phyloP scores from a whole-genome alignment of 1,140 invertebrate species.

The Rhopalosiphum padi region DNA sequence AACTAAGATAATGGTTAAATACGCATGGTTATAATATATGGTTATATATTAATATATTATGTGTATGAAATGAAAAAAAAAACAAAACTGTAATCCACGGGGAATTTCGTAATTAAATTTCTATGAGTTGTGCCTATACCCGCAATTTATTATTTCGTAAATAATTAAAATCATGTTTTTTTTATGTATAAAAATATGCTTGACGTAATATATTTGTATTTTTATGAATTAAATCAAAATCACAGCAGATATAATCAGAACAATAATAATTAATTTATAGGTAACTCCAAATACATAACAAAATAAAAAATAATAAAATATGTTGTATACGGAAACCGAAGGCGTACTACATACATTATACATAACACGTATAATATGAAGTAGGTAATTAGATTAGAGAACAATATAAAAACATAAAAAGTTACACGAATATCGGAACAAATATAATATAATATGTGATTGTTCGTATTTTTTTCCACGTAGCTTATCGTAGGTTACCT shows the following conservation, averaged over 20 bases:
- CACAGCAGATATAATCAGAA: not conserved
- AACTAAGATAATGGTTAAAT: too few relatives aligned
- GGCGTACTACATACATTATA: not conserved
- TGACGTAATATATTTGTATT: not conserved
- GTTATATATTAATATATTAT: too few relatives aligned
- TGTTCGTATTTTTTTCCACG: not conserved
- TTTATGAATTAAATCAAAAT: not conserved
- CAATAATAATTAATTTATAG: not conserved
- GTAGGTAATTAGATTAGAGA: not conserved
- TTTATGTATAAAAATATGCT: not conserved
- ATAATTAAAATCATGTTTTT: not conserved
- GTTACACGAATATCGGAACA: too few relatives aligned
- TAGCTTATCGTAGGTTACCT: not conserved
- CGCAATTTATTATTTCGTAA: not conserved
- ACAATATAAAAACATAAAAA: not conserved
- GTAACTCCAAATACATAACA: not conserved
- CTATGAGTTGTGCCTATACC: not conserved
- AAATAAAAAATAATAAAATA: not conserved
- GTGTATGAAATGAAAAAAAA: too few relatives aligned
- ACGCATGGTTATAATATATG: too few relatives aligned
- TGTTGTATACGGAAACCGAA: not conserved
- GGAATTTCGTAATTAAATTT: not conserved
- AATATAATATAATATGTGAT: not conserved
- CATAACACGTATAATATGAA: not conserved
- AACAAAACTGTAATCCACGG: too few relatives aligned